phyloP scores from a whole-genome alignment of 2,113 vertebrate species.

The Taurulus bubalis region DNA sequence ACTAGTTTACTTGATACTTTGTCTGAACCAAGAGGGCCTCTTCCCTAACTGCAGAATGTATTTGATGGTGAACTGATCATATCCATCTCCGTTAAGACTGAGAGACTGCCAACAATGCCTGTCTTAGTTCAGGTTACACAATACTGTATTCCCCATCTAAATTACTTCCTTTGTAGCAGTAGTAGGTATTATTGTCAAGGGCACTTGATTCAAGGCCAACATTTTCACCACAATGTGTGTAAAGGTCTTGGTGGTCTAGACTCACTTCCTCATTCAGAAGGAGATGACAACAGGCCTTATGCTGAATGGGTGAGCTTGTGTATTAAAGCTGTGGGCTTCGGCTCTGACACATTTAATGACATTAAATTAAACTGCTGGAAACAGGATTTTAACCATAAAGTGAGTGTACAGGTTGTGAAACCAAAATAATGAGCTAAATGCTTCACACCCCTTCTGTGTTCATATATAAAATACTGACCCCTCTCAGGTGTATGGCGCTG shows the following conservation, averaged over 20 bases:
- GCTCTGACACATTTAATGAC: slow-evolving; percentile 1
- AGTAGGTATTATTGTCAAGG: background rate
- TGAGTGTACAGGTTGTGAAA: background rate
- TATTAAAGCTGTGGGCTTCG: background rate
- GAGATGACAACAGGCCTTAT: background rate
- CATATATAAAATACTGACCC: background rate
- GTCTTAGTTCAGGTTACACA: background rate
- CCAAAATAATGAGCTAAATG: background rate
- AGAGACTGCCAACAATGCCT: background rate
- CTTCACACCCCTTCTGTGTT: background rate
- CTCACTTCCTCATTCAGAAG: background rate
- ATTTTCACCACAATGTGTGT: background rate
- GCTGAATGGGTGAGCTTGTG: background rate
- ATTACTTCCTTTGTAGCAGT: background rate
- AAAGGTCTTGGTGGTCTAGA: background rate
- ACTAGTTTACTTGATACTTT: background rate
- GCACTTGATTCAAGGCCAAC: slow-evolving; percentile 6
- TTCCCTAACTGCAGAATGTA: background rate
- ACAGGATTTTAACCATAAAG: no score
- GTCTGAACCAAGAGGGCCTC: background rate
- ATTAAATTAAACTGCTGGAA: background rate
- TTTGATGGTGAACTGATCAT: background rate
- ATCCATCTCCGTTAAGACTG: background rate
- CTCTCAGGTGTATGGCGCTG: background rate
- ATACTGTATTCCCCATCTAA: background rate